Evolutionary conservation across 2,113 vertebrate species (phyloP).

Genomic region (Lathamus discolor): DNA sequence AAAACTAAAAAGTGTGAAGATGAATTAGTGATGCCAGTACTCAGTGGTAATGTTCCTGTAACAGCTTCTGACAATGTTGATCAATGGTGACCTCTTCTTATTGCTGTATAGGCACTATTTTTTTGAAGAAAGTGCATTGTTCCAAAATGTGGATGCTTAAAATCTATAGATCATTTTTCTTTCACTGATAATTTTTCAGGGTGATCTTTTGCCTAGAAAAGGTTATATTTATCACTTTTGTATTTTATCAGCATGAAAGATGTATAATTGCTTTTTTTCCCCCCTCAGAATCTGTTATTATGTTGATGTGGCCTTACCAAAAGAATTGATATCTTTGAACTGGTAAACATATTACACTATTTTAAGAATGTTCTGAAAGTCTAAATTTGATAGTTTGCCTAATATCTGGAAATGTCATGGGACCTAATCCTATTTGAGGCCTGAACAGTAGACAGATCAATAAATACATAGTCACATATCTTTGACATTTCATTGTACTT

Average conservation of each 20-base stretch:
- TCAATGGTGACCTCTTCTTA: neutral
- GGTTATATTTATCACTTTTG: neutral
- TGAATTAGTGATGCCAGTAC: neutral
- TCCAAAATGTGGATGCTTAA: neutral
- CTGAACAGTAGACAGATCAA: slow-evolving; percentile 28
- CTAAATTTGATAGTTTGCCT: slow-evolving; percentile 35
- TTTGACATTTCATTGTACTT: neutral
- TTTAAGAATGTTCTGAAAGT: slow-evolving; percentile 10
- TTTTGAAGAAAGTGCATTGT: neutral
- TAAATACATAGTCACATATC: neutral
- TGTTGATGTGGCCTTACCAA: neutral
- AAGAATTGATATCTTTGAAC: neutral
- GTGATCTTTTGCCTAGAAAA: neutral
- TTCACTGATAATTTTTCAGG: neutral
- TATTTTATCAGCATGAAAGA: neutral
- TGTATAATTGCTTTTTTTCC: neutral
- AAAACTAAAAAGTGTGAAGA: neutral
- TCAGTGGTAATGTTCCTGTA: neutral
- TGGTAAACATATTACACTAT: neutral
- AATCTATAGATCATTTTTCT: neutral
- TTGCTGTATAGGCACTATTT: neutral
- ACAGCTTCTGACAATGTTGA: neutral
- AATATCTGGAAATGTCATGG: slow-evolving; percentile 32
- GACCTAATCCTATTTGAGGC: slow-evolving; percentile 34
- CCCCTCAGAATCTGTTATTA: neutral